Evolutionary conservation across 2,797 vertebrate genomes (phyloP).

Genomic region (Protosalanx chinensis): DNA sequence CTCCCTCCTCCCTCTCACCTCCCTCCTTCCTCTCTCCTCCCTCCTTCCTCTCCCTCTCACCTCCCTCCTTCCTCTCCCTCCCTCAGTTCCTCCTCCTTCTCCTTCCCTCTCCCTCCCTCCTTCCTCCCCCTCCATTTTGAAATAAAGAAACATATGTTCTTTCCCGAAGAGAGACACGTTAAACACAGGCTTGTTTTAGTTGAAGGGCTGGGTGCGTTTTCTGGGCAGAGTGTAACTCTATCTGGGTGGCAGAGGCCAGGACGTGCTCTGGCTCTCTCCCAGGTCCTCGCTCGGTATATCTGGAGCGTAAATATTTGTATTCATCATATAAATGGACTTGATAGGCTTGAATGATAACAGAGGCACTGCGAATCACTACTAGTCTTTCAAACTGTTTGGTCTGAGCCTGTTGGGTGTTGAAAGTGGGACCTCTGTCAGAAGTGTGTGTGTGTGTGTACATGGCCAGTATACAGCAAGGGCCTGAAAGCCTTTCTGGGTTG

Average conservation of each 20-base stretch:
- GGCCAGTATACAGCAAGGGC: not conserved
- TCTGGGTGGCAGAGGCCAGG: slow-evolving; percentile 66
- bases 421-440: slow-evolving; percentile 9
- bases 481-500: not conserved
- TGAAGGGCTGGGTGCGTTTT: slow-evolving; percentile 63
- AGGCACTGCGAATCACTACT: slow-evolving; percentile 56
- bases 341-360: slow-evolving; percentile 68
- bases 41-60: not conserved
- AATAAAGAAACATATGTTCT: slow-evolving; percentile 72
- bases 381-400: slow-evolving; percentile 45
- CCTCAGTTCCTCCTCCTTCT: slow-evolving; percentile 12
- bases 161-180: slow-evolving; percentile 62
- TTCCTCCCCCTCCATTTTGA: slow-evolving; percentile 42
- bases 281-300: slow-evolving; percentile 65
- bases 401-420: slow-evolving; percentile 41
- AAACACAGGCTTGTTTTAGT: slow-evolving; percentile 68
- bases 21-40: slow-evolving; percentile 15
- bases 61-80: slow-evolving; percentile 10
- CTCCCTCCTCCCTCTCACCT: not conserved
- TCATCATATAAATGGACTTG: slow-evolving; percentile 69
- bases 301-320: slow-evolving; percentile 78
- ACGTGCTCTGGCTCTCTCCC: slow-evolving; percentile 65
- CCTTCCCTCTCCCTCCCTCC: not conserved
- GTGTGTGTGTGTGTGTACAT: not conserved
- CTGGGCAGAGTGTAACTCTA: slow-evolving; percentile 70